Evolutionary conservation across 2,888 invertebrate species (phyloP).

Genomic region (Mycalesis mineus): DNA sequence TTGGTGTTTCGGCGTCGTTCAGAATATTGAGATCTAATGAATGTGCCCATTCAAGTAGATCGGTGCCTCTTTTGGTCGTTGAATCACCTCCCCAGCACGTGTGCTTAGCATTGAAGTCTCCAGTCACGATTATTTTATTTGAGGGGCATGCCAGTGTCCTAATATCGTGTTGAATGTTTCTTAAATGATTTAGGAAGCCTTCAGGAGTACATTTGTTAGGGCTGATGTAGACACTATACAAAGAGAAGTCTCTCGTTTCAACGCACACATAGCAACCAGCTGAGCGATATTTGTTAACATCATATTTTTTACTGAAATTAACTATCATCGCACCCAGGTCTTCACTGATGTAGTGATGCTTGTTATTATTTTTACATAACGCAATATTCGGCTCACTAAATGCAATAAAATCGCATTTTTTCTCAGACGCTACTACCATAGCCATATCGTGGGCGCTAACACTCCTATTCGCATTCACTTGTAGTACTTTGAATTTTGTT

Average conservation of each 20-base stretch:
- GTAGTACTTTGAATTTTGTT: neutral
- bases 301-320: neutral
- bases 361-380: too few relatives aligned
- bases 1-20: too few relatives aligned
- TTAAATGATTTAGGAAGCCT: neutral
- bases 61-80: too few relatives aligned
- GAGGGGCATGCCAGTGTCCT: neutral
- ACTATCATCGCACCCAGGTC: neutral
- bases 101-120: too few relatives aligned
- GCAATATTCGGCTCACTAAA: too few relatives aligned
- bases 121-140: neutral
- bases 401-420: too few relatives aligned
- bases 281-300: neutral
- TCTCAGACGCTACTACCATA: neutral
- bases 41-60: too few relatives aligned
- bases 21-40: too few relatives aligned
- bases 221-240: neutral
- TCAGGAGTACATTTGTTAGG: neutral
- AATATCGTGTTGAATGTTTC: neutral
- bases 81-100: too few relatives aligned
- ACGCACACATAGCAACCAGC: neutral
- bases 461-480: neutral
- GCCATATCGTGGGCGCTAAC: neutral
- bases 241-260: neutral
- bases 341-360: too few relatives aligned